Evolutionary conservation across 2,888 invertebrate genomes (phyloP).

Genomic region (Idaea dimidiata): DNA sequence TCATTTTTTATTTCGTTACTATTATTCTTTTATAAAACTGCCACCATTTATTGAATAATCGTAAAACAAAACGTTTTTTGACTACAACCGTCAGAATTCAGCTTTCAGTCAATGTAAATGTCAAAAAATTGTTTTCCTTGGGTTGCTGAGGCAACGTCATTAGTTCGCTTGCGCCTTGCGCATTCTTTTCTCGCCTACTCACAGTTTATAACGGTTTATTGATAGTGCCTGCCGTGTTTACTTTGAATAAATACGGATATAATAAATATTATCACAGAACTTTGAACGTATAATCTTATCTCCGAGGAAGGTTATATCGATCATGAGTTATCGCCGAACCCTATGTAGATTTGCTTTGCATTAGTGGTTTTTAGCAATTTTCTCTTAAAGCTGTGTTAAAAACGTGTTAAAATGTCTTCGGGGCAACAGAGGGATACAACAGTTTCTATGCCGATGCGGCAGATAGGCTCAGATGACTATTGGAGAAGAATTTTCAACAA

Average conservation of each 20-base stretch:
- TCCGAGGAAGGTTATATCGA: conserved; percentile 42
- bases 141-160: not conserved
- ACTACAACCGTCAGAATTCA: not conserved
- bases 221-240: conserved; percentile 27
- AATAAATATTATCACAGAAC: conserved; percentile 34
- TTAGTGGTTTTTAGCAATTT: conserved; percentile 6
- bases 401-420: conserved; percentile 57
- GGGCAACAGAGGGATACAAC: conserved; percentile 55
- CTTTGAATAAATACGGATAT: conserved; percentile 33
- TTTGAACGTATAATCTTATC: conserved; percentile 57
- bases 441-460: conserved; percentile 68
- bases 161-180: not conserved
- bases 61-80: not conserved
- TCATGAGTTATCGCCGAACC: conserved; percentile 42
- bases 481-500: conserved; percentile 77
- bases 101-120: not conserved
- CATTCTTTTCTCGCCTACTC: conserved; percentile 19
- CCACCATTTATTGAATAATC: not conserved
- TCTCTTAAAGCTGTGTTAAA: conserved; percentile 7
- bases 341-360: not conserved
- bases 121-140: not conserved
- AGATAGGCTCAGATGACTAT: conserved; percentile 70
- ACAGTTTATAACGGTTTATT: conserved; percentile 44
- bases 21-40: not conserved
- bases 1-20: too few species aligned